A percentile compares a stretch with the other conserved stretches of the same genome.
These are phyloP conservation scores for Ageneiosus marmoratus DNA, from an alignment of 2,113 vertebrate species.

Conservation along the genomic window DNA sequence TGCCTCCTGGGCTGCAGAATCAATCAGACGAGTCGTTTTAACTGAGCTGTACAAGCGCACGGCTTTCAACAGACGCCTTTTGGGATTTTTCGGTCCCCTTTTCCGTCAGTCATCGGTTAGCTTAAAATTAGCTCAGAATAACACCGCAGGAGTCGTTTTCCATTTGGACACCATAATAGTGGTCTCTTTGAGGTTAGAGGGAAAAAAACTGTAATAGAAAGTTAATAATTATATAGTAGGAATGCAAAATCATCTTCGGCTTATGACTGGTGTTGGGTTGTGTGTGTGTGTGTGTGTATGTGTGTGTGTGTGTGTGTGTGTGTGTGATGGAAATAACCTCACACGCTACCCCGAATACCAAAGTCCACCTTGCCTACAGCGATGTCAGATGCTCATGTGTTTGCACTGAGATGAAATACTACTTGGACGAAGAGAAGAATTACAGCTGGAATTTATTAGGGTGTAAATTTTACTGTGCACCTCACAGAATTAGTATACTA, in stretches of 20 bases:
- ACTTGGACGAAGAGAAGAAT: background rate
- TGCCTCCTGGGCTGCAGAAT: background rate
- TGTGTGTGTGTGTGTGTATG: too few relatives aligned
- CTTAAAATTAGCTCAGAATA: slow-evolving; percentile 25
- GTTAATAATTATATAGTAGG: slow-evolving; percentile 23
- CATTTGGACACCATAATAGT: background rate
- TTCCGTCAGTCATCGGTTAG: slow-evolving; percentile 20
- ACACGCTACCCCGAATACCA: background rate
- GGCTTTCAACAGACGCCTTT: slow-evolving; percentile 18
- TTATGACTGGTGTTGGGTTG: background rate
- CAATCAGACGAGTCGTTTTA: slow-evolving; percentile 2
- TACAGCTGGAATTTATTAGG: slow-evolving; percentile 35
- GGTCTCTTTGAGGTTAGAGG: slow-evolving; percentile 5
- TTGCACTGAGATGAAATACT: background rate
- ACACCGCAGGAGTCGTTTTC: background rate
- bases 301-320: too few relatives aligned
- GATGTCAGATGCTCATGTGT: background rate
- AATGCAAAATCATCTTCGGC: background rate
- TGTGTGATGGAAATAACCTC: background rate
- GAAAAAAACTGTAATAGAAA: background rate
- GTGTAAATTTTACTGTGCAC: slow-evolving; percentile 29
- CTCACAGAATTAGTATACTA: background rate
- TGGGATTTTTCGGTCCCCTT: background rate
- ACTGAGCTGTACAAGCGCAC: background rate
- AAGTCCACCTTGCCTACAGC: background rate